Evolutionary conservation across 2,797 vertebrate genomes (phyloP).

Genomic region (Bufotes viridis): DNA sequence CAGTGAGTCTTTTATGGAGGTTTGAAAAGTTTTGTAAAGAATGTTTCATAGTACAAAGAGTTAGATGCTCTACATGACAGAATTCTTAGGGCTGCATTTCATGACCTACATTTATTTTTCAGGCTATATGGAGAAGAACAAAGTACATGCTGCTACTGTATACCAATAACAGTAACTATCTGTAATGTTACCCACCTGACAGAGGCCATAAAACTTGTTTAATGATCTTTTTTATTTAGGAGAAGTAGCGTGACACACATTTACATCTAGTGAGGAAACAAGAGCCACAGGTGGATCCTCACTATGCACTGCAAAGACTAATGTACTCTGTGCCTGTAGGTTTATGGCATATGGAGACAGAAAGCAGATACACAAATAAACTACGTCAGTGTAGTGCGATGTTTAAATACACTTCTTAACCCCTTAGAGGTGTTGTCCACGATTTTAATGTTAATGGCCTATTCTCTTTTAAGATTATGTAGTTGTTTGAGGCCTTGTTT

Average conservation of each 20-base stretch:
- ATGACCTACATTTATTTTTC: conserved; percentile 11
- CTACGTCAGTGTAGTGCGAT: neutral
- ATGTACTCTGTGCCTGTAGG: conserved; percentile 12
- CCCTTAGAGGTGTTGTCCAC: too few species aligned
- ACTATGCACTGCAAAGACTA: neutral
- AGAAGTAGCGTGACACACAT: neutral
- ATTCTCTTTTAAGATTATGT: too few species aligned
- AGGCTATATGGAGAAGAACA: neutral
- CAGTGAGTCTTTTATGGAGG: neutral
- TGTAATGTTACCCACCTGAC: neutral
- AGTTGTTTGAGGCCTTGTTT: too few species aligned
- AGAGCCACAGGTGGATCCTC: neutral
- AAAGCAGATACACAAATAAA: neutral
- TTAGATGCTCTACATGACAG: neutral
- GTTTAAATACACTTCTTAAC: neutral
- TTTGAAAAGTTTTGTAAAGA: neutral
- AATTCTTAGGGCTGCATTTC: neutral
- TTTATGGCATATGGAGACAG: neutral
- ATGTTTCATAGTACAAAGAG: neutral
- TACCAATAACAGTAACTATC: neutral
- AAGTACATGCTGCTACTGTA: neutral
- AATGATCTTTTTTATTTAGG: neutral
- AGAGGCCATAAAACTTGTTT: neutral
- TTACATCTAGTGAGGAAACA: neutral
- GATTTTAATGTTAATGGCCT: too few species aligned